These are phyloP conservation scores for Bombus vancouverensis DNA, from an alignment of 1,140 invertebrate genomes.

Conservation along the genomic window DNA sequence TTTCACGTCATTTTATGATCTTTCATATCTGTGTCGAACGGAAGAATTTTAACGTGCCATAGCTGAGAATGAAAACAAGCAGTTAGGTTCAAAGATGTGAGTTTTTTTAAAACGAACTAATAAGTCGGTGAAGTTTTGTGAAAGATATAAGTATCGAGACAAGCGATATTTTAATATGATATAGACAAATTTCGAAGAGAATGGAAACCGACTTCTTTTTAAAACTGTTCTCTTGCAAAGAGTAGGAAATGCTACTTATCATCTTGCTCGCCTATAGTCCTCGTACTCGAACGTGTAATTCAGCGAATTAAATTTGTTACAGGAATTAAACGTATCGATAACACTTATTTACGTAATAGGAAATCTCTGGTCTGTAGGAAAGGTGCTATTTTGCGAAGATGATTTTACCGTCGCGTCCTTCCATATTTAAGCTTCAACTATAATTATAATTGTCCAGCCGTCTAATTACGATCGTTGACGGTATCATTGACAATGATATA, in stretches of 20 bases:
- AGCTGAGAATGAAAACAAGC: no score
- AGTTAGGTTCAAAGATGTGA: no score
- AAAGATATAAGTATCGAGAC: no score
- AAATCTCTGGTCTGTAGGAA: conserved; percentile 37
- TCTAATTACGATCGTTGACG: conserved; percentile 55
- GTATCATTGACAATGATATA: conserved; percentile 43
- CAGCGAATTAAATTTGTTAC: not conserved
- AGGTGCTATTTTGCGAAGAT: conserved; percentile 65
- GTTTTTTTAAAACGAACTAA: no score
- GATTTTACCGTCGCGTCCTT: conserved; percentile 49
- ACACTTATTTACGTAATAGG: not conserved
- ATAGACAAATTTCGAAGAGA: no score
- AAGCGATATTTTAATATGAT: no score
- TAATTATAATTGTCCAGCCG: conserved; percentile 31
- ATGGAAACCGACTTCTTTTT: no score
- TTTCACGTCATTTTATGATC: not conserved
- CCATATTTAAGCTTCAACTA: conserved; percentile 41
- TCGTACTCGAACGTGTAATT: not conserved
- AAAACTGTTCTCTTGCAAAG: not conserved
- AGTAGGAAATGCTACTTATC: not conserved
- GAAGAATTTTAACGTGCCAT: not conserved
- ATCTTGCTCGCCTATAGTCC: not conserved
- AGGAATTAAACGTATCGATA: not conserved
- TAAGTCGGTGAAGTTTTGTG: no score
- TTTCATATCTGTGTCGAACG: not conserved